These are phyloP conservation scores for Malurus alboscapulatus DNA, from an alignment of 2,113 vertebrate genomes.

Conservation along the genomic window DNA sequence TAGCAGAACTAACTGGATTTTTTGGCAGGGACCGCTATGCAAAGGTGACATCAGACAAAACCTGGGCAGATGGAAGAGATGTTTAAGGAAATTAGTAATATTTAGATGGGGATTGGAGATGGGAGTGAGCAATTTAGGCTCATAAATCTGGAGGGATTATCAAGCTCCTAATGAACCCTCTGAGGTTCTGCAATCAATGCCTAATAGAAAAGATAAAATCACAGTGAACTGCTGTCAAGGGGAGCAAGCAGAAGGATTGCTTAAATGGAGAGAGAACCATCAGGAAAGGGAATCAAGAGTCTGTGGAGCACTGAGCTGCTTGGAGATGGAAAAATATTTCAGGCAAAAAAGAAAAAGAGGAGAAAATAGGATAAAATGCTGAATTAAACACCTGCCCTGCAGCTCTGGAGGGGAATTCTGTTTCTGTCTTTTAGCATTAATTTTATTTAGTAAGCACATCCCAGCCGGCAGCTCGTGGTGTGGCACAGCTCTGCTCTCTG, in stretches of 20 bases:
- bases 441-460: slow-evolving; percentile 42
- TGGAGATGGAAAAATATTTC: slow-evolving; percentile 6
- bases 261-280: not conserved
- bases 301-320: not conserved
- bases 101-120: slow-evolving; percentile 60
- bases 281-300: not conserved
- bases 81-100: slow-evolving; percentile 57
- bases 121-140: slow-evolving; percentile 58
- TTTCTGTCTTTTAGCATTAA: slow-evolving; percentile 39
- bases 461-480: not conserved
- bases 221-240: slow-evolving; percentile 37
- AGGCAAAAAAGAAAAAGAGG: not conserved
- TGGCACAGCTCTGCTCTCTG: not conserved
- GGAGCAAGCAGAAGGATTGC: not conserved
- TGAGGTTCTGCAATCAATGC: slow-evolving; percentile 60
- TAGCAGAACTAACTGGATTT: not conserved
- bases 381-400: slow-evolving; percentile 56
- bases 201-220: slow-evolving; percentile 74
- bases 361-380: slow-evolving; percentile 26
- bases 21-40: slow-evolving; percentile 20
- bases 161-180: slow-evolving; percentile 71
- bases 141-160: slow-evolving; percentile 77
- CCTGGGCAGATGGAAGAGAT: slow-evolving; percentile 52
- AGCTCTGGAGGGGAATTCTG: slow-evolving; percentile 26
- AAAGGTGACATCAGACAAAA: slow-evolving; percentile 57